phyloP scores from a whole-genome alignment of 2,113 vertebrate genomes.

The Istiophorus platypterus region DNA sequence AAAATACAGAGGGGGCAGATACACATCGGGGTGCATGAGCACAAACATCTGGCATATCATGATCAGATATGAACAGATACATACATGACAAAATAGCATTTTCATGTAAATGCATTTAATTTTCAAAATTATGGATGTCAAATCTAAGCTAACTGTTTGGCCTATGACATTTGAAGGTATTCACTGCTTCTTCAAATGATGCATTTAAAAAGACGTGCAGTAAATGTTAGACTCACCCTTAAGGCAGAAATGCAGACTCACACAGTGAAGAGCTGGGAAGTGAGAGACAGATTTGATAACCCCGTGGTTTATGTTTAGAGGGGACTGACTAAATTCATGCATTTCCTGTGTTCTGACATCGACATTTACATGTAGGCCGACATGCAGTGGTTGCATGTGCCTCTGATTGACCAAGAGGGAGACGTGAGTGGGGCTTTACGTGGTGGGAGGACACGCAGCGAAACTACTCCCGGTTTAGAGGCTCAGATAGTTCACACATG shows the following conservation, averaged over 20 bases:
- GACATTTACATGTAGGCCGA: constrained; percentile 33
- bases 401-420: not conserved
- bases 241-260: constrained; percentile 1
- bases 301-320: constrained; percentile 7
- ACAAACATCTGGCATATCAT: constrained; percentile 17
- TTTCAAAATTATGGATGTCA: not conserved
- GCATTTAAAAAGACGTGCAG: not conserved
- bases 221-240: constrained; percentile 43
- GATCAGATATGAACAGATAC: constrained; percentile 30
- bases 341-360: constrained; percentile 49
- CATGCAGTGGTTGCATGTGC: not conserved
- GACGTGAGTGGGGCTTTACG: constrained; percentile 5
- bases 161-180: not conserved
- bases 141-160: not conserved
- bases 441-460: constrained; percentile 41
- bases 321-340: not conserved
- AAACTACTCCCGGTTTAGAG: constrained; percentile 16
- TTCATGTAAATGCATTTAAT: not conserved
- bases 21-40: constrained; percentile 43
- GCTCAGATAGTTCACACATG: not conserved
- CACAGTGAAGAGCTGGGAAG: constrained; percentile 3
- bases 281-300: constrained; percentile 25
- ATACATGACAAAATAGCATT: not conserved
- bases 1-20: constrained; percentile 57
- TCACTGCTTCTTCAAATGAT: not conserved